Conservation (phyloP, 2,797 vertebrate genomes). For the Eulemur coronatus region DNA sequence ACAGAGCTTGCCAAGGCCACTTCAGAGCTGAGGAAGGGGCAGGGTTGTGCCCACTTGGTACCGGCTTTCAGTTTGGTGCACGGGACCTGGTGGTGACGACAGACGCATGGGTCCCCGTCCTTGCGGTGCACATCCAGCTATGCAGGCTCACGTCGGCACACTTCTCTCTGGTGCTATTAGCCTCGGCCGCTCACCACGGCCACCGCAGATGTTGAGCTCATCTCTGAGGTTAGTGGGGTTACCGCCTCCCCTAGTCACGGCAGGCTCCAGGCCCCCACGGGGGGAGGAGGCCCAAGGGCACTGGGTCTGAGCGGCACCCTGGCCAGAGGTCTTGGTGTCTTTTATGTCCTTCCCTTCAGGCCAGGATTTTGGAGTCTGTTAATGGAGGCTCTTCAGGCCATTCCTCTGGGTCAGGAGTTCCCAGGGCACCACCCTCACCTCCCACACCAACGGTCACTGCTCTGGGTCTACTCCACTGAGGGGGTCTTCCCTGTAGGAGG, state of each 20-base stretch:
- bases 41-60: no score
- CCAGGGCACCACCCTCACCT: no score
- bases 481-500: background rate
- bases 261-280: background rate
- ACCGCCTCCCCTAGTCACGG: background rate
- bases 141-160: background rate
- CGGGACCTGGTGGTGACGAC: background rate
- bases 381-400: background rate
- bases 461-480: background rate
- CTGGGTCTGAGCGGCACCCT: background rate
- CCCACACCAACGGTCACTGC: background rate
- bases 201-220: background rate
- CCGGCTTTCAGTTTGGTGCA: background rate
- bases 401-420: background rate
- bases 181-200: background rate
- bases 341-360: background rate
- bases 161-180: background rate
- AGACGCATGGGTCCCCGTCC: rapidly evolving
- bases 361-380: background rate
- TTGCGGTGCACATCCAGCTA: rapidly evolving
- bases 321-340: background rate
- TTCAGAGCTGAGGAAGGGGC: background rate
- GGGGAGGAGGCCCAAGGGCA: background rate
- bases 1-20: background rate
- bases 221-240: background rate